A percentile compares a stretch with the other conserved stretches of the same genome.
phyloP scores from a whole-genome alignment of 2,113 vertebrate genomes.

The Dicerorhinus sumatrensis region DNA sequence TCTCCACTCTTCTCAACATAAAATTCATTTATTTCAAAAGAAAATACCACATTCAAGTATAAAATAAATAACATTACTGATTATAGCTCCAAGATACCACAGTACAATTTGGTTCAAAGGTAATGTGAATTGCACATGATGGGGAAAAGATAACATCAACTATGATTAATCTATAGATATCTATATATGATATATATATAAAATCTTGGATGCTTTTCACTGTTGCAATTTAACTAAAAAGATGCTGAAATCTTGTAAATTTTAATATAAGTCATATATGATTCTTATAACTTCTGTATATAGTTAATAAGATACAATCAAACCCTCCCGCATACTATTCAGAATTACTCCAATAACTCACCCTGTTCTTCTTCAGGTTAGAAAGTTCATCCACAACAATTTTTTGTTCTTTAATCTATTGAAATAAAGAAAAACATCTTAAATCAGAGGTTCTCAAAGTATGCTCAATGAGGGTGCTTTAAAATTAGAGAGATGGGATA shows the following conservation, averaged over 20 bases:
- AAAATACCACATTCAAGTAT: slow-evolving; percentile 37
- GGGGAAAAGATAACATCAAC: not conserved
- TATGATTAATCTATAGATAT: not conserved
- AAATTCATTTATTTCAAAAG: slow-evolving; percentile 26
- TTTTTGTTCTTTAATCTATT: slow-evolving; percentile 96
- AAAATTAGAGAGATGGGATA: not conserved
- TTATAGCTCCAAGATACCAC: not conserved
- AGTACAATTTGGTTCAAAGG: slow-evolving; percentile 22
- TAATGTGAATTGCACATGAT: not conserved
- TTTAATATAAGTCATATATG: not conserved
- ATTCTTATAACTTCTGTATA: not conserved
- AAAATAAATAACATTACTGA: slow-evolving; percentile 8
- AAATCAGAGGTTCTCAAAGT: not conserved
- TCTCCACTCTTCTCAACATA: slow-evolving; percentile 5
- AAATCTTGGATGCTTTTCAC: not conserved
- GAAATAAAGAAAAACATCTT: slow-evolving; percentile 56
- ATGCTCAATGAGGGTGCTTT: not conserved
- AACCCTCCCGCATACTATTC: slow-evolving; percentile 53
- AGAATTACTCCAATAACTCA: slow-evolving; percentile 84
- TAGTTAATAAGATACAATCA: slow-evolving; percentile 1
- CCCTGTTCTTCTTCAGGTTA: slow-evolving; percentile 95
- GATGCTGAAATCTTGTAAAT: not conserved
- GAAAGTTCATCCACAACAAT: slow-evolving; percentile 95
- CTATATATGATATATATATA: not conserved
- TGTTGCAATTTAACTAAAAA: not conserved